Evolutionary conservation across 2,888 invertebrate species (phyloP).

Genomic region (Petrolisthes cinctipes): DNA sequence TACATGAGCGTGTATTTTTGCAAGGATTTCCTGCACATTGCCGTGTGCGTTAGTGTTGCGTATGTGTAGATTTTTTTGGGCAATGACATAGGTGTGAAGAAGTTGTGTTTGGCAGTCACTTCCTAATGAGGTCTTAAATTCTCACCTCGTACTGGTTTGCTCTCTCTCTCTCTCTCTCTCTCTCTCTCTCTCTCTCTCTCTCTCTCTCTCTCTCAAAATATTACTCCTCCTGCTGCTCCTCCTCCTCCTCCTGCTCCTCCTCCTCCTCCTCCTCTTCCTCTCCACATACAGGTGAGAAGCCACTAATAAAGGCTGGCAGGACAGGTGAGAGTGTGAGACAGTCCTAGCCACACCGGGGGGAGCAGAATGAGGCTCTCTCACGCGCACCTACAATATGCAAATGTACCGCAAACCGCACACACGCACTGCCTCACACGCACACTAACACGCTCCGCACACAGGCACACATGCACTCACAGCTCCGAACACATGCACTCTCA

Average conservation of each 20-base stretch:
- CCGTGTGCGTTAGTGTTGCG: too few relatives aligned
- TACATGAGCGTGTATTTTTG: too few relatives aligned
- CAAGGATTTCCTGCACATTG: too few relatives aligned
- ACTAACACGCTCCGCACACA: too few relatives aligned
- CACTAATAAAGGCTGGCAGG: background rate
- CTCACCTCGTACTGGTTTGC: background rate
- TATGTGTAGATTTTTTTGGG: too few relatives aligned
- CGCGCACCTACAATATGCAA: background rate
- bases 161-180: background rate
- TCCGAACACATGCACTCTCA: background rate
- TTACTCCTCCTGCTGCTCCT: background rate
- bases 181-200: constrained; percentile 32
- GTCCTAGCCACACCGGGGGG: background rate
- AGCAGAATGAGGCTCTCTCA: background rate
- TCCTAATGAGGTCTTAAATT: too few relatives aligned
- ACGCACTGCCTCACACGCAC: background rate
- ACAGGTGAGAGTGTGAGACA: background rate
- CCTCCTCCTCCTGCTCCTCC: background rate
- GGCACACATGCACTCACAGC: background rate
- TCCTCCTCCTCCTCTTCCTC: background rate
- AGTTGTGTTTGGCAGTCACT: too few relatives aligned
- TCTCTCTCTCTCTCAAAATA: background rate
- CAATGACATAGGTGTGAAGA: too few relatives aligned
- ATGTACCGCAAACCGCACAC: background rate
- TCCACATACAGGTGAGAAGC: too few relatives aligned